Conservation (phyloP, 1,140 invertebrate genomes). For the Heliothis virescens region DNA sequence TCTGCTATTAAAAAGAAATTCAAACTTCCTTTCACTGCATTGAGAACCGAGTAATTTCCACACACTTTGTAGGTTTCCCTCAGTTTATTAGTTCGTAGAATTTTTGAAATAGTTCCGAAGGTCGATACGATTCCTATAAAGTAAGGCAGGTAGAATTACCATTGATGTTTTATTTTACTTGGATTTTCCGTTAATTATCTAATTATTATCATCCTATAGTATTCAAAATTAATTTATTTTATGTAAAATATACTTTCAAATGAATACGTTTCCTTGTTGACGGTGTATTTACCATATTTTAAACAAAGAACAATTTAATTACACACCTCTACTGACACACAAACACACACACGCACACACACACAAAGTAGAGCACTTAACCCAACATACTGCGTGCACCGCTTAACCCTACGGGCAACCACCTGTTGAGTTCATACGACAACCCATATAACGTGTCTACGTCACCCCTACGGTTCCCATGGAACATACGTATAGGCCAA, state of each 20-base stretch:
- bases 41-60: neutral
- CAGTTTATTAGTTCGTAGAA: conserved; percentile 10
- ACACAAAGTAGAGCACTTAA: conserved; percentile 63
- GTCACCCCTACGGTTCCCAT: conserved; percentile 62
- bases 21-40: neutral
- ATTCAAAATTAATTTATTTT: no score
- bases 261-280: no score
- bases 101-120: neutral
- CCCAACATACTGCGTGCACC: conserved; percentile 54
- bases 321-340: no score
- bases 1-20: neutral
- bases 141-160: neutral
- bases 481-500: conserved; percentile 59
- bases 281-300: neutral
- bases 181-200: neutral
- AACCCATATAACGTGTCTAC: conserved; percentile 75
- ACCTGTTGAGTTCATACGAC: conserved; percentile 82
- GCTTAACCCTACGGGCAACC: conserved; percentile 83
- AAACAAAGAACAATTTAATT: neutral
- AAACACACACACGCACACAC: neutral
- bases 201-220: no score
- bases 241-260: no score
- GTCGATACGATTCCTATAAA: neutral
- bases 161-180: conserved; percentile 23
- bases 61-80: neutral